These are phyloP conservation scores for Orycteropus afer DNA, from an alignment of 2,113 vertebrate species.

Conservation along the genomic window DNA sequence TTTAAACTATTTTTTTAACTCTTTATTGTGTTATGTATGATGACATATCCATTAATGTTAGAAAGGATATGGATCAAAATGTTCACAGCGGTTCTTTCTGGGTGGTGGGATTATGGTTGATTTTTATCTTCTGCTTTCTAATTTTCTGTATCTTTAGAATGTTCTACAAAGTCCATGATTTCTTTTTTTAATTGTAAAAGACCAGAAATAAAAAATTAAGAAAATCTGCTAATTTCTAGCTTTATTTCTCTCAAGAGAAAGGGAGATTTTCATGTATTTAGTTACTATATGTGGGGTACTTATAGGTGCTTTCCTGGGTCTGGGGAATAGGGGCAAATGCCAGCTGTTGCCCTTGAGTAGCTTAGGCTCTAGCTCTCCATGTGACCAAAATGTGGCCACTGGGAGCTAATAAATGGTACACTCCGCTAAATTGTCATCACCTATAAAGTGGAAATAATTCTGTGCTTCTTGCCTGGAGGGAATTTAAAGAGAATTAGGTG, in stretches of 20 bases:
- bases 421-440: background rate
- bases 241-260: background rate
- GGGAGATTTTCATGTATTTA: background rate
- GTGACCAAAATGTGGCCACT: background rate
- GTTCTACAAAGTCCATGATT: background rate
- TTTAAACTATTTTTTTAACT: too few species aligned
- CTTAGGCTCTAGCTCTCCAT: background rate
- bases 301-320: background rate
- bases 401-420: background rate
- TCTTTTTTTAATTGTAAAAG: background rate
- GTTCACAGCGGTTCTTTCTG: background rate
- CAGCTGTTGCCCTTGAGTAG: background rate
- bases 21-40: too few species aligned
- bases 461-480: background rate
- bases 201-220: background rate
- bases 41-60: slow-evolving; percentile 13
- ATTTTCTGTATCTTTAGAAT: slow-evolving; percentile 28
- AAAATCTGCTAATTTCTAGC: background rate
- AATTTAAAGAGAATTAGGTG: background rate
- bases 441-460: background rate
- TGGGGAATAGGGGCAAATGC: background rate
- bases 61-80: background rate
- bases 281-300: background rate
- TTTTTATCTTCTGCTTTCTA: slow-evolving; percentile 17
- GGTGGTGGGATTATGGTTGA: too few species aligned